Conservation (phyloP, 2,888 invertebrate species). For the Laothoe populi region DNA sequence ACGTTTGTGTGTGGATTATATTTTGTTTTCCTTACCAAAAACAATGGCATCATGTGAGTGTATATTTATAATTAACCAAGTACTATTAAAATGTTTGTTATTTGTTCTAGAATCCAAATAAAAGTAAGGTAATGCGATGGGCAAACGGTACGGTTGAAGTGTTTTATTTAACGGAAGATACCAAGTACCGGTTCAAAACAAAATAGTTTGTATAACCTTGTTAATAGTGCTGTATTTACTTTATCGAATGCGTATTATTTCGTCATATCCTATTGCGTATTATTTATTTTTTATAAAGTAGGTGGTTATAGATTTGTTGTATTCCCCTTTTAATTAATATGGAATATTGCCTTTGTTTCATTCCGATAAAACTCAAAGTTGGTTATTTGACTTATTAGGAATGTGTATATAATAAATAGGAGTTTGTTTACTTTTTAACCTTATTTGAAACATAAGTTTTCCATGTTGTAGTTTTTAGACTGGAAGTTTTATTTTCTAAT, state of each 20-base stretch:
- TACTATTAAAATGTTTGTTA: not conserved
- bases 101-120: not conserved
- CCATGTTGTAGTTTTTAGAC: no score
- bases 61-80: not conserved
- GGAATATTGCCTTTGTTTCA: no score
- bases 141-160: not conserved
- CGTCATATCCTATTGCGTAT: not conserved
- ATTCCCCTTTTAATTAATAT: no score
- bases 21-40: not conserved
- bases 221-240: not conserved
- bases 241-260: no score
- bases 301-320: no score
- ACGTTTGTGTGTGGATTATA: not conserved
- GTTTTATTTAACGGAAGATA: not conserved
- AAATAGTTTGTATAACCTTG: not conserved
- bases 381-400: no score
- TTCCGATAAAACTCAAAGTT: no score
- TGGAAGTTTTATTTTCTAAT: no score
- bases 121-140: not conserved
- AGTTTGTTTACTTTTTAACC: no score
- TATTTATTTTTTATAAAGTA: no score
- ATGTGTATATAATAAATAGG: no score
- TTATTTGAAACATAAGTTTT: no score
- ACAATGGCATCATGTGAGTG: slow-evolving; percentile 13
- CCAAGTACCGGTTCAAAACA: slow-evolving; percentile 13